These are phyloP conservation scores for Ptilorrhoa leucosticta DNA, from an alignment of 2,113 vertebrate species.

Conservation along the genomic window DNA sequence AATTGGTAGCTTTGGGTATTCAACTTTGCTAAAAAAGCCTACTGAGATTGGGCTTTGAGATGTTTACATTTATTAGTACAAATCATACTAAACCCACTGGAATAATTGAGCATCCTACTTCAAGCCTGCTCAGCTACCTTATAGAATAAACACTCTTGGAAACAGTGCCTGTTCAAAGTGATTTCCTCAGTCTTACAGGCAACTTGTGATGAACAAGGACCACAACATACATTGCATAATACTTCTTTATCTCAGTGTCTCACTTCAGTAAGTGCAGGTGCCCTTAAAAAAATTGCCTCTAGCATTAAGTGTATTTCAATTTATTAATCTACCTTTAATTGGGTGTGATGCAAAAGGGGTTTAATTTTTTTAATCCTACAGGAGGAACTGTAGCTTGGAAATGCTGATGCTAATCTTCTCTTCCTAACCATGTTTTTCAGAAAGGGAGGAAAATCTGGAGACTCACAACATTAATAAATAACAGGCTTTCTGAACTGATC, in stretches of 20 bases:
- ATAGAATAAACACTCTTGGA: neutral
- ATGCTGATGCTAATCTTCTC: neutral
- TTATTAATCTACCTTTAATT: neutral
- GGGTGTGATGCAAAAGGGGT: neutral
- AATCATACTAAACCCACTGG: neutral
- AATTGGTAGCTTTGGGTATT: neutral
- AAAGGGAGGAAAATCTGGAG: neutral
- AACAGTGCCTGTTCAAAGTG: neutral
- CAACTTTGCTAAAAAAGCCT: neutral
- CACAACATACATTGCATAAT: neutral
- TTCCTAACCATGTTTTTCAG: neutral
- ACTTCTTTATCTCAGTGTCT: neutral
- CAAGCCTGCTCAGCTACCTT: neutral
- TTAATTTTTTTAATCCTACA: neutral
- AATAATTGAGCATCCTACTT: neutral
- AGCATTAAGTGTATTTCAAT: neutral
- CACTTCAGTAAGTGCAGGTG: neutral
- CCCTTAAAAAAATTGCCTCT: neutral
- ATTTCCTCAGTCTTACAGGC: neutral
- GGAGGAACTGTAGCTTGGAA: neutral
- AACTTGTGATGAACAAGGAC: neutral
- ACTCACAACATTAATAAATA: neutral
- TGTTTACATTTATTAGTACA: neutral
- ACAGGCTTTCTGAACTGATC: neutral
- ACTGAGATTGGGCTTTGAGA: neutral